Evolutionary conservation across 2,888 invertebrate genomes (phyloP).

Genomic region (Perizoma flavofasciatum): DNA sequence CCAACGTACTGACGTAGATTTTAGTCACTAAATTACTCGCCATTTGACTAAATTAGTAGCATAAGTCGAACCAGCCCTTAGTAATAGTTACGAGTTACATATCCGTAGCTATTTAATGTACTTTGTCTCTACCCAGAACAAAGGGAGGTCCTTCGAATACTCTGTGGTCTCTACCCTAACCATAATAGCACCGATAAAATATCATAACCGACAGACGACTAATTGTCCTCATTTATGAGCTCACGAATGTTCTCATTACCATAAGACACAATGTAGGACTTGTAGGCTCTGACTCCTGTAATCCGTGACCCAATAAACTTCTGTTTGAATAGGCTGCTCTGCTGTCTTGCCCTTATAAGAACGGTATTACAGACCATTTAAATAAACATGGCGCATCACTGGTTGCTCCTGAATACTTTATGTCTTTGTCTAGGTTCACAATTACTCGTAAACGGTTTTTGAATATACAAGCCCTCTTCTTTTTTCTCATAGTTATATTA

Average conservation of each 20-base stretch:
- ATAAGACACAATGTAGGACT: slow-evolving; percentile 4
- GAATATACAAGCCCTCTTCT: not conserved
- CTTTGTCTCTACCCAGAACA: too few species aligned
- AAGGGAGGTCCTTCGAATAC: too few species aligned
- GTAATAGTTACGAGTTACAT: too few species aligned
- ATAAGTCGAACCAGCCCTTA: too few species aligned
- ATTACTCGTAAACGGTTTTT: not conserved
- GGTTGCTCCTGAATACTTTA: not conserved
- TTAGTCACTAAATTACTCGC: too few species aligned
- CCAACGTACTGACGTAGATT: too few species aligned
- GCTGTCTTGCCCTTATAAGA: slow-evolving; percentile 9
- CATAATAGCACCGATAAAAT: not conserved
- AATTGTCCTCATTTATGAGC: slow-evolving; percentile 16
- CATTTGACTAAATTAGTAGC: too few species aligned
- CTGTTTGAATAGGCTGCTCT: slow-evolving; percentile 12
- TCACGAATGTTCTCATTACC: slow-evolving; percentile 14
- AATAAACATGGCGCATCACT: slow-evolving; percentile 16
- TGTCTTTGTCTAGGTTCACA: not conserved
- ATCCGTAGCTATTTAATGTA: too few species aligned
- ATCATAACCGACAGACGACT: slow-evolving; percentile 11
- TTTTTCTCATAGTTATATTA: too few species aligned
- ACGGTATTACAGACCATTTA: slow-evolving; percentile 6
- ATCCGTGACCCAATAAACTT: slow-evolving; percentile 21
- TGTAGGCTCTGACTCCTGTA: slow-evolving; percentile 3
- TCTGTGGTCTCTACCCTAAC: too few species aligned